phyloP scores from a whole-genome alignment of 2,888 invertebrate species.

The Abrostola tripartita region DNA sequence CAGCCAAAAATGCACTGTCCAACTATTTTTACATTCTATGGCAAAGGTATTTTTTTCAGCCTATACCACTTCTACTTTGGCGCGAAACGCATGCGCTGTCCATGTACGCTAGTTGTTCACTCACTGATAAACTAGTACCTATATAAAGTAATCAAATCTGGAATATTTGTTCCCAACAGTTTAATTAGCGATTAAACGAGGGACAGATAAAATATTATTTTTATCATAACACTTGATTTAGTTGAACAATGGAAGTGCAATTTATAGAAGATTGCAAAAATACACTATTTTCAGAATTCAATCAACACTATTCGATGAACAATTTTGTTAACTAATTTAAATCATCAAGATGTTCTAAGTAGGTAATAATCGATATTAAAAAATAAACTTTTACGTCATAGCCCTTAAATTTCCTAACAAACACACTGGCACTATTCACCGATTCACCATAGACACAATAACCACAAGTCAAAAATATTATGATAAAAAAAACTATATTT shows the following conservation, averaged over 20 bases:
- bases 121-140: conserved; percentile 41
- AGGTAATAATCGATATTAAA: too few species aligned
- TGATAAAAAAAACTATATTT: not conserved
- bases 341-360: too few species aligned
- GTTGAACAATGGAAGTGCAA: not conserved
- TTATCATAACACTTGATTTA: not conserved
- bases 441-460: conserved; percentile 1
- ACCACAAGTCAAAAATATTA: not conserved
- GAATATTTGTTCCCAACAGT: conserved; percentile 28
- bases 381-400: too few species aligned
- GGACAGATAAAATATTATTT: conserved; percentile 15
- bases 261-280: not conserved
- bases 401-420: not conserved
- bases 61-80: conserved; percentile 74
- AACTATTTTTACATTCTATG: conserved; percentile 38
- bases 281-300: not conserved
- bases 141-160: conserved; percentile 12
- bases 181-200: conserved; percentile 33
- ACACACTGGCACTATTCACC: conserved; percentile 16
- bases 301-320: too few species aligned
- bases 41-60: conserved; percentile 61
- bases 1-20: conserved; percentile 12
- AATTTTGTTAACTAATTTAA: too few species aligned
- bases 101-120: conserved; percentile 67
- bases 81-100: conserved; percentile 58